Conservation (phyloP, 2,888 invertebrate species). For the Nezara viridula region DNA sequence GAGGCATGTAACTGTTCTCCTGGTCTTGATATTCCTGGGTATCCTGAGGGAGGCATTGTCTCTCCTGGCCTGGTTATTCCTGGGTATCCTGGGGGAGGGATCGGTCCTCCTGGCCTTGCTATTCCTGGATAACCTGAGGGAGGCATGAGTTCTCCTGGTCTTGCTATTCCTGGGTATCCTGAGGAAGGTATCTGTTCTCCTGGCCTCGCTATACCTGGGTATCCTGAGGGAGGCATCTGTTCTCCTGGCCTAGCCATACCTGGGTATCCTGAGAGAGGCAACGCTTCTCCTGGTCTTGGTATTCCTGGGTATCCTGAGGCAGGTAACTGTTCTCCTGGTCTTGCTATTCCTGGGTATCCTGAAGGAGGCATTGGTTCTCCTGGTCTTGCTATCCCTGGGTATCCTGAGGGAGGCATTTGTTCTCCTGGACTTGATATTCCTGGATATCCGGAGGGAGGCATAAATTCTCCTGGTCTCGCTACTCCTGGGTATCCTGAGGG, state of each 20-base stretch:
- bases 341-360: slow-evolving; percentile 58
- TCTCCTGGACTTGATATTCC: slow-evolving; percentile 62
- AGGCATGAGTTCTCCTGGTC: slow-evolving; percentile 57
- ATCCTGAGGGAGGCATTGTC: background rate
- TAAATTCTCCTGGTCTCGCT: slow-evolving; percentile 58
- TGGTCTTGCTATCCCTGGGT: slow-evolving; percentile 57
- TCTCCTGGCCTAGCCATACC: slow-evolving; percentile 62
- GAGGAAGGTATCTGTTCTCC: slow-evolving; percentile 42
- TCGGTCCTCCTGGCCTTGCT: slow-evolving; percentile 54
- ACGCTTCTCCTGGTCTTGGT: slow-evolving; percentile 55
- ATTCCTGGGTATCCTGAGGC: slow-evolving; percentile 58
- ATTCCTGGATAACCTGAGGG: slow-evolving; percentile 57
- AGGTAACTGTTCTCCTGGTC: slow-evolving; percentile 57
- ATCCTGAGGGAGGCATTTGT: slow-evolving; percentile 59
- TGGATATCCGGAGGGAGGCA: slow-evolving; percentile 16
- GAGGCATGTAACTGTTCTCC: slow-evolving; percentile 59
- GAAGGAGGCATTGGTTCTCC: slow-evolving; percentile 57
- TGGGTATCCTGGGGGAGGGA: background rate
- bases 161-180: background rate
- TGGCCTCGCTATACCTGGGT: slow-evolving; percentile 55
- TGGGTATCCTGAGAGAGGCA: slow-evolving; percentile 13
- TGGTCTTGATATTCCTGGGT: slow-evolving; percentile 23
- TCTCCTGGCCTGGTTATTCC: background rate
- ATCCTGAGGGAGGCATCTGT: slow-evolving; percentile 55
- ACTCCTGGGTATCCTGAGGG: slow-evolving; percentile 58